phyloP scores from a whole-genome alignment of 2,113 vertebrate species.

The Sorex fumeus region DNA sequence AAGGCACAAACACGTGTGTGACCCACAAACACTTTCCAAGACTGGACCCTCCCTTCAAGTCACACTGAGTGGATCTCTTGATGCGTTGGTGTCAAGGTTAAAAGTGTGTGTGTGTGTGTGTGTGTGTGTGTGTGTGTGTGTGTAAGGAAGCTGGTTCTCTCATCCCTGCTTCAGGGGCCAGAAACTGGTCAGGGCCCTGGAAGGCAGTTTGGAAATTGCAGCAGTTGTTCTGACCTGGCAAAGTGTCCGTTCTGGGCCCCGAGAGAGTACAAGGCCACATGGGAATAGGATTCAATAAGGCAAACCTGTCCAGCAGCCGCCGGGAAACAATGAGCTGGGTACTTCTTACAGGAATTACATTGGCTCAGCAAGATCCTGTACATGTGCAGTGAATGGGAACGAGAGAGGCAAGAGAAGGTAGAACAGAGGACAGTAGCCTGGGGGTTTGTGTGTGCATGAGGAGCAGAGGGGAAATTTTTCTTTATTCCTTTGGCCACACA shows the following conservation, averaged over 20 bases:
- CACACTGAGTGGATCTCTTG: not conserved
- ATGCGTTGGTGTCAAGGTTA: no score
- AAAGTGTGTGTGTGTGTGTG: not conserved
- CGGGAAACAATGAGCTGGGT: not conserved
- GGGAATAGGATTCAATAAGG: not conserved
- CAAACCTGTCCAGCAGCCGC: not conserved
- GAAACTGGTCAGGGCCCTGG: not conserved
- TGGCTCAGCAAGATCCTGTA: not conserved
- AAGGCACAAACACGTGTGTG: not conserved
- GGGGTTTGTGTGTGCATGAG: not conserved
- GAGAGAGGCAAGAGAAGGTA: not conserved
- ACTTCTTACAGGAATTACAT: not conserved
- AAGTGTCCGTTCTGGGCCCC: no score
- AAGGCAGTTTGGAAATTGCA: not conserved
- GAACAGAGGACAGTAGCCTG: accelerated
- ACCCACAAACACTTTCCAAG: not conserved
- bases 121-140: not conserved
- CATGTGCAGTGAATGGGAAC: accelerated
- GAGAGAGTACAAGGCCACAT: not conserved
- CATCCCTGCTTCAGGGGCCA: not conserved
- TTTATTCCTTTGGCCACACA: no score
- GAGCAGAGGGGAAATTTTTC: not conserved
- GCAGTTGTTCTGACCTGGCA: no score
- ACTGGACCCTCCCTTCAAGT: not conserved
- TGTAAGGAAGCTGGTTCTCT: not conserved